A percentile compares a stretch with the other conserved stretches of the same genome.
Conservation (phyloP, 2,888 invertebrate species). For the Folsomia candida region DNA sequence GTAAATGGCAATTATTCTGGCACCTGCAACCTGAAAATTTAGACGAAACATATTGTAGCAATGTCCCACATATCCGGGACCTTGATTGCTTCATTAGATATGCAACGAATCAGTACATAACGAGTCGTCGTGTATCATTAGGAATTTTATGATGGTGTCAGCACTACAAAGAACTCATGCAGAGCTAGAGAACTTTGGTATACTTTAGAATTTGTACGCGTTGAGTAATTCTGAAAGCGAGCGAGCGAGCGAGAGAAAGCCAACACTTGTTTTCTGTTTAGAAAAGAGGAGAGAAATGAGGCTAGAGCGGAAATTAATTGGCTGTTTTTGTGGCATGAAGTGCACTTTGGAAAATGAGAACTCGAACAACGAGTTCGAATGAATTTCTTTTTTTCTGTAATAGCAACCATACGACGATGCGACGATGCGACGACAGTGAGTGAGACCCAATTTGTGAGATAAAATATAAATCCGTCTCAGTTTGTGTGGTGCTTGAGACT, state of each 20-base stretch:
- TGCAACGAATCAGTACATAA: too few species aligned
- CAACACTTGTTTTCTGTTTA: neutral
- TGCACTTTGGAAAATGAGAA: neutral
- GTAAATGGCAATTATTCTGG: conserved; percentile 36
- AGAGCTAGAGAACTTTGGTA: too few species aligned
- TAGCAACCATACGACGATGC: too few species aligned
- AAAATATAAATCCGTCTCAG: neutral
- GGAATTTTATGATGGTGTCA: too few species aligned
- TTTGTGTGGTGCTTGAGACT: too few species aligned
- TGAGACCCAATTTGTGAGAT: neutral
- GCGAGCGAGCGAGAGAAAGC: neutral
- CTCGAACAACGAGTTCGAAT: neutral
- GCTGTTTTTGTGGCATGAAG: neutral
- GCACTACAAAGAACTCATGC: too few species aligned
- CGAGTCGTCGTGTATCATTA: too few species aligned
- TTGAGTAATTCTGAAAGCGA: too few species aligned
- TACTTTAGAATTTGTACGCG: too few species aligned
- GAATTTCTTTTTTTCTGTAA: too few species aligned
- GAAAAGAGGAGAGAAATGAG: neutral
- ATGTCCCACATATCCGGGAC: too few species aligned
- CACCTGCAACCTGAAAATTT: conserved; percentile 37
- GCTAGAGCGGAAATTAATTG: conserved; percentile 1
- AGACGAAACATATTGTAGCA: neutral
- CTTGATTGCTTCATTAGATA: neutral
- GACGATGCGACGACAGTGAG: too few species aligned